A percentile compares a stretch with the other conserved stretches of the same genome.
phyloP scores from a whole-genome alignment of 2,888 invertebrate species.

The Glaucopsyche alexis region DNA sequence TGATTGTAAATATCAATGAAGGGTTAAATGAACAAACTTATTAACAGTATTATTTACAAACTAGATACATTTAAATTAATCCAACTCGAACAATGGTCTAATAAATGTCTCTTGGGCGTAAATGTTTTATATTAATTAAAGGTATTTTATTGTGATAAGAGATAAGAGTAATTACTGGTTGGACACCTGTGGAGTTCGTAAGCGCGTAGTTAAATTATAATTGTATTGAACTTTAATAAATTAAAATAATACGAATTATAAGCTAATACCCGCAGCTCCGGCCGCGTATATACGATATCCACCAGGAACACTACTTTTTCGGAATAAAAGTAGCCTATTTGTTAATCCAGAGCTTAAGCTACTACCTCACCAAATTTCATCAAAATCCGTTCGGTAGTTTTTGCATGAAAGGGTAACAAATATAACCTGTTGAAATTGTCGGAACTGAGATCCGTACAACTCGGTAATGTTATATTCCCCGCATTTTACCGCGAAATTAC shows the following conservation, averaged over 20 bases:
- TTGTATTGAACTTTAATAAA: not conserved
- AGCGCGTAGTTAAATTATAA: not conserved
- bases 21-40: too few relatives aligned
- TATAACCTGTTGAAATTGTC: not conserved
- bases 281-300: too few relatives aligned
- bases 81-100: not conserved
- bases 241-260: not conserved
- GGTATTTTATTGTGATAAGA: slow-evolving; percentile 11
- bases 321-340: too few relatives aligned
- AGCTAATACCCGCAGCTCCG: too few relatives aligned
- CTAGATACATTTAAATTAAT: not conserved
- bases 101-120: not conserved
- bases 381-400: too few relatives aligned
- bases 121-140: not conserved
- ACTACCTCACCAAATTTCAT: too few relatives aligned
- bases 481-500: not conserved
- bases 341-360: too few relatives aligned
- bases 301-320: too few relatives aligned
- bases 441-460: not conserved
- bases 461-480: not conserved
- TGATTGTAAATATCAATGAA: too few relatives aligned
- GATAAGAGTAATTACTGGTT: slow-evolving; percentile 2
- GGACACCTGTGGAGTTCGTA: not conserved
- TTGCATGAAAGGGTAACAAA: too few relatives aligned
- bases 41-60: too few relatives aligned